Base-by-base conservation (phyloP, 2,797 vertebrate genomes). In the Amazona ochrocephala region DNA sequence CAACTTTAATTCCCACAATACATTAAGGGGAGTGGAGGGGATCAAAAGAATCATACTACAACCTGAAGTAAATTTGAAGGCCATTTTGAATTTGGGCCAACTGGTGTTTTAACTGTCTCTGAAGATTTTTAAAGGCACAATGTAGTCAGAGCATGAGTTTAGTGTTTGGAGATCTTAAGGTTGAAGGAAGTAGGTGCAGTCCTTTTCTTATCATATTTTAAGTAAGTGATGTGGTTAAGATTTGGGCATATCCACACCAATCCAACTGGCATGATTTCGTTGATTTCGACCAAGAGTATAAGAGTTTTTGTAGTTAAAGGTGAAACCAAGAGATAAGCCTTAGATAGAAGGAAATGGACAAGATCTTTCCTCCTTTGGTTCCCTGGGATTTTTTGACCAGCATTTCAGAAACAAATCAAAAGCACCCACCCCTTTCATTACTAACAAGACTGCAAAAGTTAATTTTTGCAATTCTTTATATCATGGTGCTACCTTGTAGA, bases 391-490 rank as follows among this genome's bases (percentile, higher is more conserved):
- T 51, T 67, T 71, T 39, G 11, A 50, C 14, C 17, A 65, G 26
- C 5, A 24, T 71, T 60, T 51, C 56, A 53, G 58, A 86, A 39
- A 48, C 22, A 65, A 82, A 90, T 9, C 32, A 51, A 87, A 86
- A 77, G 1, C 21, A 32, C 22, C 14, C 32, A 16, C 2, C 1
- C 4, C 5, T 47, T 24, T 12, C 13, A 47, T 47, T 2, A 2
- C 22, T 41, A 51, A 64, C 5, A 62, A 26, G 5, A 62, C 12
- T 29, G 9, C 8, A 87, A 16, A 94, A 50, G 5, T 34, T 26
- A 34, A 10, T 44, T 88, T 82, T 53, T 62, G 1, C 42, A 29
- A 42, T 89, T 81, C 54, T 62, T 56, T 84, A 26, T 17, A 30
- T 37, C 27, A 74, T 1, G 3, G 12, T 48, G 30, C 4, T 80